Percentiles rank a stretch among this genome's conserved stretches.
Conservation (phyloP, 2,797 vertebrate genomes). For the Euphonia xanthogaster region DNA sequence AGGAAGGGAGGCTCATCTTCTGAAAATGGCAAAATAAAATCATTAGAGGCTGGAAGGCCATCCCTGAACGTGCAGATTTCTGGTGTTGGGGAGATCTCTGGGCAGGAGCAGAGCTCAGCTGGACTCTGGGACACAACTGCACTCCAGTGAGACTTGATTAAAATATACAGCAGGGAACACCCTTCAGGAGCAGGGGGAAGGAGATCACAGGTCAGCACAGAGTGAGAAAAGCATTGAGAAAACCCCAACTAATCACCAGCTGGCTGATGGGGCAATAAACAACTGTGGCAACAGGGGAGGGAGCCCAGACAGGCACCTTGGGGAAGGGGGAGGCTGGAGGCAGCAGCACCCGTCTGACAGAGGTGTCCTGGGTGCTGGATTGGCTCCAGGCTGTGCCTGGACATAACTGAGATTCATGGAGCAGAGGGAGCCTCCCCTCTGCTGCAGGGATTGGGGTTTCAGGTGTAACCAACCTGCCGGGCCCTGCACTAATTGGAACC, state of each 20-base stretch:
- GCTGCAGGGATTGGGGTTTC: background rate
- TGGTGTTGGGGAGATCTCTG: background rate
- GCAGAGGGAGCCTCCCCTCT: background rate
- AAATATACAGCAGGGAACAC: background rate
- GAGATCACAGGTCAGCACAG: background rate
- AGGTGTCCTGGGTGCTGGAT: background rate
- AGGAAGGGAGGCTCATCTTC: background rate
- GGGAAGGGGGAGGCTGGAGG: background rate
- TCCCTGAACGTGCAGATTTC: background rate
- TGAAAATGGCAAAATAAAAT: background rate
- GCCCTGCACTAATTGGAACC: background rate
- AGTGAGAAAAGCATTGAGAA: background rate
- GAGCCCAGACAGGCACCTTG: background rate
- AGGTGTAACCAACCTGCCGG: background rate
- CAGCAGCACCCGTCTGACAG: background rate
- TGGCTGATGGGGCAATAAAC: background rate
- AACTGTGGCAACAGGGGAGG: background rate
- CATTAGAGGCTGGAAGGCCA: background rate
- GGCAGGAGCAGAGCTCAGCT: background rate
- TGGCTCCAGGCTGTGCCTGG: background rate
- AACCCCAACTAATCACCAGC: background rate
- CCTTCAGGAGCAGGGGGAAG: background rate
- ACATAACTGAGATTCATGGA: constrained; percentile 15
- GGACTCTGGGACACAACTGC: background rate
- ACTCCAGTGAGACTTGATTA: background rate